Percentiles rank a stretch among this genome's conserved stretches.
These are phyloP conservation scores for Odontamblyopus rebecca DNA, from an alignment of 2,797 vertebrate genomes.

Conservation along the genomic window DNA sequence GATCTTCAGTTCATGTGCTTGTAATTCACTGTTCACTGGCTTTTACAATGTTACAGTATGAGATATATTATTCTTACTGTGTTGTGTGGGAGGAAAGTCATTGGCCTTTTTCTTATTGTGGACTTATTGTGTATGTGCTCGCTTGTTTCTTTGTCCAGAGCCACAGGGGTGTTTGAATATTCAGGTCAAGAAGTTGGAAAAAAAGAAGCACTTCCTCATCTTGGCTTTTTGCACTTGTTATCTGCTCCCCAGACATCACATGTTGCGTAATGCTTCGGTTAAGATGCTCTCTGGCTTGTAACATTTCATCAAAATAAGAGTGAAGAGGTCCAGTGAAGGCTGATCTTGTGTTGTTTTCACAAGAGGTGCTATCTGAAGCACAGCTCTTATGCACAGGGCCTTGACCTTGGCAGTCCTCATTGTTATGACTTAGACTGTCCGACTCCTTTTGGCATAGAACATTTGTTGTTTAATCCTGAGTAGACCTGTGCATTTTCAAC, in stretches of 20 bases:
- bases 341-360: conserved; percentile 9
- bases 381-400: conserved; percentile 22
- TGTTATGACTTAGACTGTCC: conserved; percentile 28
- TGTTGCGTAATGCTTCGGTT: conserved; percentile 39
- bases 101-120: conserved; percentile 38
- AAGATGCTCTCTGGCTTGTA: conserved; percentile 24
- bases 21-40: neutral
- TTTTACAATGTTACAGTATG: neutral
- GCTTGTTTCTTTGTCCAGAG: conserved; percentile 52
- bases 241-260: conserved; percentile 37
- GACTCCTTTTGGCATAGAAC: conserved; percentile 18
- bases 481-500: neutral
- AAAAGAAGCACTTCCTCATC: conserved; percentile 51
- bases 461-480: neutral
- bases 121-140: conserved; percentile 40
- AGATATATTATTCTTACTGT: neutral
- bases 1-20: neutral
- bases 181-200: conserved; percentile 55
- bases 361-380: neutral
- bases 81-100: conserved; percentile 44
- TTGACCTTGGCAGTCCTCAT: conserved; percentile 35
- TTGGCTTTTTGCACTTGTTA: conserved; percentile 26
- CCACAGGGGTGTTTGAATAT: conserved; percentile 66
- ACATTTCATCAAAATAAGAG: conserved; percentile 10
- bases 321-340: neutral